Evolutionary conservation across 2,113 vertebrate genomes (phyloP), one percentile per base, ranked within the genome.

Genomic region (Promerops cafer): DNA sequence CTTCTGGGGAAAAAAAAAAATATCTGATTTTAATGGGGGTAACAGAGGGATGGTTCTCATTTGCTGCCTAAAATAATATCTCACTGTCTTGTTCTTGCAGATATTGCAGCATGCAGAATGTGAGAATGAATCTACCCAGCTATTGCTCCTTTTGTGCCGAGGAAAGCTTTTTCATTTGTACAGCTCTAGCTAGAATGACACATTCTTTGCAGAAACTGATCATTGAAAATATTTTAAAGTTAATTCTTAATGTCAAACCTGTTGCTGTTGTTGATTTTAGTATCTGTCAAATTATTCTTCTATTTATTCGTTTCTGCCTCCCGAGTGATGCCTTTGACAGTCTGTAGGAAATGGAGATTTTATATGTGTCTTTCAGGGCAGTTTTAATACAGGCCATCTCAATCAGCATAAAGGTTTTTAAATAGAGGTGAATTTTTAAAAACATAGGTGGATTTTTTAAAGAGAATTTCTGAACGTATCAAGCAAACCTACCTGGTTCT

Each of bases 51-150:
- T 84, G 23, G 13, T 88, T 94, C 68, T 96, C 53, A 80, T 87
- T 90, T 94, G 16, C 65, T 93, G 83, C 37, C 54, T 92, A 91
- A 94, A 88, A 94, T 91, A 95, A 75, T 95, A 86, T 81, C 95
- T 76, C 45, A 80, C 65, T 89, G 21, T 52, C 75, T 89, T 97
- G 28, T 95, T 93, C 59, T 77, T 84, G 87, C 30, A 91, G 83
- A 87, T 93, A 66, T 33, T 85, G 89, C 50, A 94, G 61, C 61
- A 93, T 35, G 44, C 10, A 89, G 52, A 96, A 95, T 86, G 69
- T 86, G 49, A 79, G 93, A 96, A 89, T 66, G 3, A 72, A 88
- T 80, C 40, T 89, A 68, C 35, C 19, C 68, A 65, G 56, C 16
- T 96, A 83, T 78, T 93, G 6, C 24, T 93, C 31, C 24, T 92